Percentiles rank a stretch among this genome's conserved stretches.
Conservation (phyloP, 2,888 invertebrate species). For the Acholoe squamosa region DNA sequence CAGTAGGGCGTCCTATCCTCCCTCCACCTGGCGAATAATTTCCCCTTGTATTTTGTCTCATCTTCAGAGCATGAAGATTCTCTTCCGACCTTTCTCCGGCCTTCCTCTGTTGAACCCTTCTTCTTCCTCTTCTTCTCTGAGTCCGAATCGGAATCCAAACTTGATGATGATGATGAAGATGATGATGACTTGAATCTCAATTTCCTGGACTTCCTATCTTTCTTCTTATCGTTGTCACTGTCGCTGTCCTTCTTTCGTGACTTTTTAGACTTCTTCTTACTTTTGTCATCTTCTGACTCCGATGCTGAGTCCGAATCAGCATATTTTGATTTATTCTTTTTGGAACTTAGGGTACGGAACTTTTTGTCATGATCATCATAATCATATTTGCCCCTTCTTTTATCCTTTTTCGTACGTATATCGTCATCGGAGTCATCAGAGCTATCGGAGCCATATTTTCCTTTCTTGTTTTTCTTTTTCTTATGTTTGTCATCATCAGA, state of each 20-base stretch:
- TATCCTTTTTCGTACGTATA: background rate
- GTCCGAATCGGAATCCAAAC: constrained; percentile 50
- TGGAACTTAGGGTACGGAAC: background rate
- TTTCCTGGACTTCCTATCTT: background rate
- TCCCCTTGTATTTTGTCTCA: constrained; percentile 40
- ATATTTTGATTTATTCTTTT: background rate
- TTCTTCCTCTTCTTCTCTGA: constrained; percentile 35
- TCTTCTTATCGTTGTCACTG: background rate
- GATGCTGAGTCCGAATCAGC: constrained; percentile 38
- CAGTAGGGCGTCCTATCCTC: constrained; percentile 65
- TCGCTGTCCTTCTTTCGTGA: background rate
- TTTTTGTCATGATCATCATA: background rate
- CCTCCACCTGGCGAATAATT: constrained; percentile 50
- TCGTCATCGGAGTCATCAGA: background rate
- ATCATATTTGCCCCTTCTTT: background rate
- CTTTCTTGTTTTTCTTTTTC: background rate
- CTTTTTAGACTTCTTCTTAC: constrained; percentile 47
- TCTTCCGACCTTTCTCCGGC: background rate
- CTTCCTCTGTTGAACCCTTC: constrained; percentile 22
- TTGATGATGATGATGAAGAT: background rate
- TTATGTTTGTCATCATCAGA: background rate
- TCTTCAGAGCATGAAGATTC: constrained; percentile 56
- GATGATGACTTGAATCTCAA: background rate
- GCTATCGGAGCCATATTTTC: background rate
- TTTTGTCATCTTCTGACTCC: background rate